phyloP scores from a whole-genome alignment of 2,888 invertebrate genomes.

The Anthophora plumipes region DNA sequence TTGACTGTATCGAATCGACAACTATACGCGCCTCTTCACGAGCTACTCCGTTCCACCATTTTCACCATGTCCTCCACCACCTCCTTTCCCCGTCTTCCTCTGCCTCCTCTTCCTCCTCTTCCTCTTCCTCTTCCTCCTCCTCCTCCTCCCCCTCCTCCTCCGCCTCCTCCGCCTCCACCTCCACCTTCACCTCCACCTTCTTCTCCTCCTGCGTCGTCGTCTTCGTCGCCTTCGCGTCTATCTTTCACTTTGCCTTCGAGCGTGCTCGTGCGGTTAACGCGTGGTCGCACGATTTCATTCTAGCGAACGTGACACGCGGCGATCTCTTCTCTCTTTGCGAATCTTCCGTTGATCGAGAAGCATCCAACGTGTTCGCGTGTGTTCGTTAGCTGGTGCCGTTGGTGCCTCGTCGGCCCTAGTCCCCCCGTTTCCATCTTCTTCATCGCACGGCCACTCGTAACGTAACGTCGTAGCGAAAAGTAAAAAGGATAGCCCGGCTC shows the following conservation, averaged over 20 bases:
- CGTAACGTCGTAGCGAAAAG: neutral
- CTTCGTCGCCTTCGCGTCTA: neutral
- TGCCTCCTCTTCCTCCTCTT: no score
- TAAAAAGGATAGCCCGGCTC: neutral
- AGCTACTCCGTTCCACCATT: neutral
- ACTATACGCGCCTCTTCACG: conserved; percentile 22
- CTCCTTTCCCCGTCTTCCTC: no score
- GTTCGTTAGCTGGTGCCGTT: neutral
- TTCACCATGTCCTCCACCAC: no score
- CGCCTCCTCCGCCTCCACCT: neutral
- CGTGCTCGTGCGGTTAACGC: neutral
- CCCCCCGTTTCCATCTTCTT: conserved; percentile 5
- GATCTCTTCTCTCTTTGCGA: neutral
- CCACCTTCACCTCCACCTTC: no score
- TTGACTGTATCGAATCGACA: conserved; percentile 41
- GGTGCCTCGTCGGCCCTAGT: neutral
- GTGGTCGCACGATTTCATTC: conserved; percentile 16
- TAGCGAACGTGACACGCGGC: neutral
- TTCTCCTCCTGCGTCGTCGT: no score
- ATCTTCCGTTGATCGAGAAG: neutral
- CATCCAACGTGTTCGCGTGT: neutral
- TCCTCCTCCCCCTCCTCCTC: no score
- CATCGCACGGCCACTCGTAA: no score
- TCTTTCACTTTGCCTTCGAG: neutral
- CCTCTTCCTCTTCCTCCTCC: neutral